Conservation (phyloP, 2,113 vertebrate species). For the Onychostruthus taczanowskii region DNA sequence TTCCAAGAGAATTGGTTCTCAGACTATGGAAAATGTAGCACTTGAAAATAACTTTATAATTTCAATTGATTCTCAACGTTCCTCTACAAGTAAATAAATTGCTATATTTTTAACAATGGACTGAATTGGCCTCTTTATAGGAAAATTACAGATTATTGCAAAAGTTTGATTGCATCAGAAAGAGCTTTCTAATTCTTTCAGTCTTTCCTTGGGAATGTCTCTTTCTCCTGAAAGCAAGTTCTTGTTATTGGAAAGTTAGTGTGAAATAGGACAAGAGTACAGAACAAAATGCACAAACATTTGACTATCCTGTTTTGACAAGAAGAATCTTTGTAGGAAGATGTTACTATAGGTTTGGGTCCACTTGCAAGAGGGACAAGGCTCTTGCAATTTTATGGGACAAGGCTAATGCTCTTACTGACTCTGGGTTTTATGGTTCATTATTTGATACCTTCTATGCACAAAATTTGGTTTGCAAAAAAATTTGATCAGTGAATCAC, state of each 20-base stretch:
- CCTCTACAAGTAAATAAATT: neutral
- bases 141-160: neutral
- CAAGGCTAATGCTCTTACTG: neutral
- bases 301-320: neutral
- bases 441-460: neutral
- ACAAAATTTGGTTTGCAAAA: neutral
- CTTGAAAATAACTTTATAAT: neutral
- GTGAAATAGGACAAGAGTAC: neutral
- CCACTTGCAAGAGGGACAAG: neutral
- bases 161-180: neutral
- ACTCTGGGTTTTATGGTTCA: neutral
- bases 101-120: neutral
- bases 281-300: neutral
- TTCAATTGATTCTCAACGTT: neutral
- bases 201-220: neutral
- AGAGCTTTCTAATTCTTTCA: neutral
- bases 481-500: neutral
- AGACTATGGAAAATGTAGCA: neutral
- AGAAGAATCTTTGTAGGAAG: constrained; percentile 16
- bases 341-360: neutral
- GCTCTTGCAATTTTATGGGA: neutral
- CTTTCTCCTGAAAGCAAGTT: neutral
- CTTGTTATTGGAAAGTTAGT: neutral
- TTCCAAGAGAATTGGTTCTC: neutral
- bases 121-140: neutral